Evolutionary conservation across 2,888 invertebrate genomes (phyloP).

Genomic region (Atethmia centrago): DNA sequence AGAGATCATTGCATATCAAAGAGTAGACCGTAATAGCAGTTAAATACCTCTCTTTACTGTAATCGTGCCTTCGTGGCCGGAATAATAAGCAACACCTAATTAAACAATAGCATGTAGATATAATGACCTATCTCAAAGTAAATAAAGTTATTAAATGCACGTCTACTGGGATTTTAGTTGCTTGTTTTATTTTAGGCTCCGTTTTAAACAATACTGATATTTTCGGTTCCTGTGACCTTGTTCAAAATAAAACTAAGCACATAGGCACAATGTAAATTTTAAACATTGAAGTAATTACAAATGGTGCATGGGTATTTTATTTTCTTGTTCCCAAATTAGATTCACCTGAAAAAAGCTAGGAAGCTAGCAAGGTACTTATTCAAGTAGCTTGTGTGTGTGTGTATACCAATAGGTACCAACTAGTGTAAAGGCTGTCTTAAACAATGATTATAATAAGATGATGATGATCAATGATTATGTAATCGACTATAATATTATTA

Average conservation of each 20-base stretch:
- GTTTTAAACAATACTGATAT: neutral
- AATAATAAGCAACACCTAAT: neutral
- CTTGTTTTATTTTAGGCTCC: neutral
- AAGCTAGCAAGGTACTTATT: too few relatives aligned
- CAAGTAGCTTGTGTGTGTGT: too few relatives aligned
- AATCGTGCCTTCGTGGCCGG: neutral
- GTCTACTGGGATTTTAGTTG: neutral
- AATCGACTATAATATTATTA: too few relatives aligned
- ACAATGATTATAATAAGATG: too few relatives aligned
- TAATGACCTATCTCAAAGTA: constrained; percentile 6
- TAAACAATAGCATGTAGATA: constrained; percentile 14
- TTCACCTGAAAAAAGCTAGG: neutral
- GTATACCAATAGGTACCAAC: too few relatives aligned
- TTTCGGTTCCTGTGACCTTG: constrained; percentile 4
- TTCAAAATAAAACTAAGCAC: neutral
- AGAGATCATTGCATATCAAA: too few relatives aligned
- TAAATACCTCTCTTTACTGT: neutral
- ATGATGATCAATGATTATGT: too few relatives aligned
- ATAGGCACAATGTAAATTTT: too few relatives aligned
- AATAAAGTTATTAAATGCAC: constrained; percentile 10
- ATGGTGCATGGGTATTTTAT: too few relatives aligned
- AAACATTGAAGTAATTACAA: too few relatives aligned
- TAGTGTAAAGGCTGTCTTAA: too few relatives aligned
- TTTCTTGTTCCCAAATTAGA: neutral
- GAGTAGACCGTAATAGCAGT: neutral